Base-by-base conservation (phyloP, 92 coral and sea anemone genomes). In the Diadumene lineata region DNA sequence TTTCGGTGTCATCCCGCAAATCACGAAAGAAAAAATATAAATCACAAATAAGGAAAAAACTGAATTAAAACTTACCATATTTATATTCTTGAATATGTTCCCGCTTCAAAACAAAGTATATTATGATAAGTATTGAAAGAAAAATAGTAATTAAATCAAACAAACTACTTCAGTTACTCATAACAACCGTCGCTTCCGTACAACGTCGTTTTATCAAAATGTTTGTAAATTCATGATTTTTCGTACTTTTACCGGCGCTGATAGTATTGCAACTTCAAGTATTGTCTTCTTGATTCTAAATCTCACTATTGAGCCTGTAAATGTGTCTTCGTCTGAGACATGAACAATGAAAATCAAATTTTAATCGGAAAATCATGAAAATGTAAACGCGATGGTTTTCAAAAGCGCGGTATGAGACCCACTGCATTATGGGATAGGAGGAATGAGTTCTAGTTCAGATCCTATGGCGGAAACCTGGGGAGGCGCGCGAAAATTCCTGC, bases 401-500 rank as follows among this genome's bases (percentile, higher is more conserved):
- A 62, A 62, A 62, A 28, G 43, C 68, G 68, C 68, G 68, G 68
- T 62, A 62, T 64, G 38, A 72, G 38, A 64, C 16, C 73, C 60
- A 17, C 53, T 29, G 68, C 57, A 67, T 67, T 67, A 27, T 67
- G 72, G 72, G 72, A 53, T 38, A 67, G 24, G 27, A 26, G 24
- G 72, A 38, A 15, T 67, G 53, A 56, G 55, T 21, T 33, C 72
- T 38, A 67, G 72, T 8, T 10, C 24, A 67, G 11, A 24, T 48
- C 21, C 8, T 1, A 53, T 44, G 56, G 72, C 32, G 74, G 33
- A 24, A 23, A 74, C 23, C 73, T 76, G 74, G 81, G 50, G 7
- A 23, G 28, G 46, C 61, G 79, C 79, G 79, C 79, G 79, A 74
- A 74, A 74, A 56, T 31, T n/a, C n/a, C n/a, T n/a, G 48, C 34